These are phyloP conservation scores for Sycophila sp. DNA, from an alignment of 1,140 invertebrate species.

Conservation along the genomic window DNA sequence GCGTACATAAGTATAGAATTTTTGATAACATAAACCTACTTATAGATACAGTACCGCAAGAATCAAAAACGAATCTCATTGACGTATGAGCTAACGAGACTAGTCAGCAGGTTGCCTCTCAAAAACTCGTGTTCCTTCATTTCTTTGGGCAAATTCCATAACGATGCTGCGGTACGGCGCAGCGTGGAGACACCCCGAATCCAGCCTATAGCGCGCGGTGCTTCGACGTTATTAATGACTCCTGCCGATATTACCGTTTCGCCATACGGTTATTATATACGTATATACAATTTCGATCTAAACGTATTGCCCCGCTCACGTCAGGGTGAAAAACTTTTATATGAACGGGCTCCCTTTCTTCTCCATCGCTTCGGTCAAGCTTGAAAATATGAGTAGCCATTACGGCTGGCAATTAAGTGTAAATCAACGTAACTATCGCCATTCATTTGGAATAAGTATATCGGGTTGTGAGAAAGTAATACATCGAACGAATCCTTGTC, in stretches of 20 bases:
- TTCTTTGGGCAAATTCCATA: no score
- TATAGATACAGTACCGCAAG: no score
- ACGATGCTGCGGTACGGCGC: no score
- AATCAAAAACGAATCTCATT: no score
- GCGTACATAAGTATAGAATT: no score
- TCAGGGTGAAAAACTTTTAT: conserved; percentile 10
- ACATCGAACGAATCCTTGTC: background rate
- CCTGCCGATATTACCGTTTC: conserved; percentile 56
- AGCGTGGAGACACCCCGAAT: no score
- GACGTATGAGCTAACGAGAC: no score
- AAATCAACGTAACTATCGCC: conserved; percentile 31
- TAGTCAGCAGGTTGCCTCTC: no score
- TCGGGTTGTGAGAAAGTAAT: background rate
- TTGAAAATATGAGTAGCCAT: conserved; percentile 8
- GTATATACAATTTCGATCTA: conserved; percentile 36
- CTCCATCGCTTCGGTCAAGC: background rate
- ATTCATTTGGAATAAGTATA: background rate
- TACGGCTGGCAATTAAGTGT: background rate
- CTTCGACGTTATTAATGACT: conserved; percentile 61
- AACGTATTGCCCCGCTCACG: conserved; percentile 50
- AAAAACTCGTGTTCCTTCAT: conserved; percentile 9
- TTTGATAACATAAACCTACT: no score
- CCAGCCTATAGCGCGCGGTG: conserved; percentile 51
- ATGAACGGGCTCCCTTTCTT: conserved; percentile 19
- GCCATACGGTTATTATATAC: conserved; percentile 4